phyloP scores from a whole-genome alignment of 2,797 vertebrate genomes.

The Mus spretus region DNA sequence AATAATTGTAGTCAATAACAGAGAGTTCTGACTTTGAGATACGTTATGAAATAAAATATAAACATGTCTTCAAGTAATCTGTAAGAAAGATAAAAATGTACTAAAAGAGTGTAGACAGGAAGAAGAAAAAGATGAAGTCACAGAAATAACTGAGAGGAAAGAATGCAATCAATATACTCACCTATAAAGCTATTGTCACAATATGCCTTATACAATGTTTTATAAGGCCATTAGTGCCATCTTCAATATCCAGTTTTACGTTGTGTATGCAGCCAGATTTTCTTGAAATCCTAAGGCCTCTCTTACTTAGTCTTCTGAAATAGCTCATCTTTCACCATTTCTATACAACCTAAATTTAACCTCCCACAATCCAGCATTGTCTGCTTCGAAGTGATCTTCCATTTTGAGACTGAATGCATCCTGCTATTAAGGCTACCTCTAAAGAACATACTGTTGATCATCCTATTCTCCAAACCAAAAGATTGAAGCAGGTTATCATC shows the following conservation, averaged over 20 bases:
- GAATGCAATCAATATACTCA: neutral
- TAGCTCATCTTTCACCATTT: neutral
- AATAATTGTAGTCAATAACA: neutral
- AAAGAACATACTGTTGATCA: neutral
- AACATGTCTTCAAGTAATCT: neutral
- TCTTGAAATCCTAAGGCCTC: neutral
- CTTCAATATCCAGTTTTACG: neutral
- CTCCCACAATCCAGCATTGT: neutral
- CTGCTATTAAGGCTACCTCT: neutral
- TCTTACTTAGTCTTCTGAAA: neutral
- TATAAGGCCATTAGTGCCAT: neutral
- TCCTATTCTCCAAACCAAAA: neutral
- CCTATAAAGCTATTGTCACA: neutral
- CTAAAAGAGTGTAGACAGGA: neutral
- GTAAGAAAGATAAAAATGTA: neutral
- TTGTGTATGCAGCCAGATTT: neutral
- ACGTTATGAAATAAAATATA: neutral
- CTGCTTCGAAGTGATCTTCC: neutral
- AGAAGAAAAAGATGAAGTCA: neutral
- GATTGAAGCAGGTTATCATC: neutral
- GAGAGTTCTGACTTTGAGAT: slow-evolving; percentile 9
- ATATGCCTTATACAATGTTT: neutral
- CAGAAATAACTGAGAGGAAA: neutral
- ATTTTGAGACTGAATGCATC: neutral
- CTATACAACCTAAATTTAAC: neutral